A percentile compares a stretch with the other conserved stretches of the same genome.
phyloP scores from a whole-genome alignment of 2,888 invertebrate genomes.

The Ichneumoninae sp. region DNA sequence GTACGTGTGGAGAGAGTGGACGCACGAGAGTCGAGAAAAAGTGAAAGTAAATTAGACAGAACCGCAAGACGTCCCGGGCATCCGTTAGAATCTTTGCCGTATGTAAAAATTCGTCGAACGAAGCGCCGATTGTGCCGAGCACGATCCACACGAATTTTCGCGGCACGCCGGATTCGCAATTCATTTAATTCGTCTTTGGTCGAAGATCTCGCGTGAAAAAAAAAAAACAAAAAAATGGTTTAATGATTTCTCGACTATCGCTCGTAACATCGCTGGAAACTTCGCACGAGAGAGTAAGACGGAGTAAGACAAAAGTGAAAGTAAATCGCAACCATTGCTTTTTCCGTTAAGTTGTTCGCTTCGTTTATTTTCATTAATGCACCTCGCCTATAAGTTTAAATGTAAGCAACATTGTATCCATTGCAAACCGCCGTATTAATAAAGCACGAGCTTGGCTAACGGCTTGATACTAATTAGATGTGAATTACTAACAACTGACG shows the following conservation, averaged over 20 bases:
- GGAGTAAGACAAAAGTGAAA: slow-evolving; percentile 44
- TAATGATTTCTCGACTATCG: slow-evolving; percentile 22
- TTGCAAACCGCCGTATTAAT: not conserved
- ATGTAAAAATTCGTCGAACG: slow-evolving; percentile 24
- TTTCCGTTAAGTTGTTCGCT: slow-evolving; percentile 10
- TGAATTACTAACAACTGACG: not conserved
- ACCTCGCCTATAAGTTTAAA: not conserved
- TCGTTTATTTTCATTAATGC: not conserved
- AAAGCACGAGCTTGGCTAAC: slow-evolving; percentile 6
- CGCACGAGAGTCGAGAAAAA: slow-evolving; percentile 47
- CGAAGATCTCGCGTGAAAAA: not conserved
- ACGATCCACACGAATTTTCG: not conserved
- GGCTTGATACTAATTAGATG: not conserved
- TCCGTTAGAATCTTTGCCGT: slow-evolving; percentile 10
- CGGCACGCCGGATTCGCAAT: not conserved
- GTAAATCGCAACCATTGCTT: slow-evolving; percentile 28
- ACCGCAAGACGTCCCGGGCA: not conserved
- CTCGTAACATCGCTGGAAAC: slow-evolving; percentile 6
- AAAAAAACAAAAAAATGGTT: not conserved
- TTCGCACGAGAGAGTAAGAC: slow-evolving; percentile 28
- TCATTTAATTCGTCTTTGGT: not conserved
- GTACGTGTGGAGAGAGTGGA: slow-evolving; percentile 28
- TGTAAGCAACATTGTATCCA: not conserved
- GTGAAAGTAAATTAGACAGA: slow-evolving; percentile 55
- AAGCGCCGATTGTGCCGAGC: not conserved